These are phyloP conservation scores for Lymantria dispar DNA, from an alignment of 2,888 invertebrate genomes.

Conservation along the genomic window DNA sequence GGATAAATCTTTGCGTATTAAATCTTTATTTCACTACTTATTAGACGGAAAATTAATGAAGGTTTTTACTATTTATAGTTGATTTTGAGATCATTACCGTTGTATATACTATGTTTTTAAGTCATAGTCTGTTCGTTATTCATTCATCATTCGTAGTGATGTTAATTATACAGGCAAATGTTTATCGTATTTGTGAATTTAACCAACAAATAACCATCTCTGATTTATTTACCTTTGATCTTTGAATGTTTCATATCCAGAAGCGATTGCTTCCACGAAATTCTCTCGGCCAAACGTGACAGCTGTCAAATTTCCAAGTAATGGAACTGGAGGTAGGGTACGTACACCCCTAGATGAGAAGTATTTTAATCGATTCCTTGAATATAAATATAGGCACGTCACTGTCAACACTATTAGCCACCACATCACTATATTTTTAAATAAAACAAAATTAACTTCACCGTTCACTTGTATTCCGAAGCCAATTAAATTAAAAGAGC, in stretches of 20 bases:
- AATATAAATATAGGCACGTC: slow-evolving; percentile 46
- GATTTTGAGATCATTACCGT: no score
- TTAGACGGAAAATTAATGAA: no score
- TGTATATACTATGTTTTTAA: no score
- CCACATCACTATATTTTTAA: slow-evolving; percentile 31
- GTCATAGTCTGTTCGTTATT: no score
- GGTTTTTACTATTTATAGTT: no score
- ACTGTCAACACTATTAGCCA: slow-evolving; percentile 44
- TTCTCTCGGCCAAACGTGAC: slow-evolving; percentile 56
- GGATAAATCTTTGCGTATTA: no score
- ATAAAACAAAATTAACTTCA: no score
- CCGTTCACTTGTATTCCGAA: not conserved
- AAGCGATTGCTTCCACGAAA: slow-evolving; percentile 56
- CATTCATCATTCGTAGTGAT: no score
- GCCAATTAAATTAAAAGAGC: not conserved
- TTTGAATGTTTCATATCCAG: slow-evolving; percentile 54
- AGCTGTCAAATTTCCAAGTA: slow-evolving; percentile 59
- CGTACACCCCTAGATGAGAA: slow-evolving; percentile 52
- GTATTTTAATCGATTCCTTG: slow-evolving; percentile 45
- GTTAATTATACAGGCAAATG: no score
- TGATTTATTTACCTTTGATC: slow-evolving; percentile 47
- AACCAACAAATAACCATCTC: not conserved
- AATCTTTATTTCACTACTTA: no score
- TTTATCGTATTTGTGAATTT: no score
- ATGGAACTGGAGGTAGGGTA: slow-evolving; percentile 50